These are phyloP conservation scores for Alexandromys oeconomus DNA, from an alignment of 2,797 vertebrate species.

Conservation along the genomic window DNA sequence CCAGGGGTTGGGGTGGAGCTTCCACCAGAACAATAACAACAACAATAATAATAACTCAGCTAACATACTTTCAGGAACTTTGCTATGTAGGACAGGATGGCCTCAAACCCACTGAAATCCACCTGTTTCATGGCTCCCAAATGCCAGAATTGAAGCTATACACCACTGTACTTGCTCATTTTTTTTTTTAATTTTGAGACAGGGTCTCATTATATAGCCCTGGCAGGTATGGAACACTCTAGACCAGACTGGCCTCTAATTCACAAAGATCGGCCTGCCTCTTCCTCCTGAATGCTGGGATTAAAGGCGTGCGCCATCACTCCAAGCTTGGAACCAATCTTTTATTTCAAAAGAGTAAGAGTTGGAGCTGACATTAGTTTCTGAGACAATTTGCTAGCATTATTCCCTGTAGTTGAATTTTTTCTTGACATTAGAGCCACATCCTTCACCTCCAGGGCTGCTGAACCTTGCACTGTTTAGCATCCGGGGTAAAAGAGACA, in stretches of 20 bases:
- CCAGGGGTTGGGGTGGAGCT: too few relatives aligned
- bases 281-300: background rate
- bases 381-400: background rate
- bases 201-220: background rate
- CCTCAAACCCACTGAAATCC: background rate
- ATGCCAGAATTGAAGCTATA: background rate
- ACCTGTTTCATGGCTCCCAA: background rate
- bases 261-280: background rate
- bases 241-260: background rate
- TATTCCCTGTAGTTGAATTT: background rate
- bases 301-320: background rate
- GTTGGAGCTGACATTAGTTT: background rate
- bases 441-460: background rate
- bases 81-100: background rate
- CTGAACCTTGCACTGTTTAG: conserved; percentile 1
- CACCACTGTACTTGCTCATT: background rate
- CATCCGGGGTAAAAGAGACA: background rate
- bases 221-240: background rate
- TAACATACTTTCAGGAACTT: background rate
- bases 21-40: background rate
- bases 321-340: background rate
- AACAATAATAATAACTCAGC: background rate
- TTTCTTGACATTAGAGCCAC: background rate
- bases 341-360: background rate
- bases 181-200: background rate